Base-by-base conservation (phyloP, 1,140 invertebrate species). In the Glossosoma conforme region DNA sequence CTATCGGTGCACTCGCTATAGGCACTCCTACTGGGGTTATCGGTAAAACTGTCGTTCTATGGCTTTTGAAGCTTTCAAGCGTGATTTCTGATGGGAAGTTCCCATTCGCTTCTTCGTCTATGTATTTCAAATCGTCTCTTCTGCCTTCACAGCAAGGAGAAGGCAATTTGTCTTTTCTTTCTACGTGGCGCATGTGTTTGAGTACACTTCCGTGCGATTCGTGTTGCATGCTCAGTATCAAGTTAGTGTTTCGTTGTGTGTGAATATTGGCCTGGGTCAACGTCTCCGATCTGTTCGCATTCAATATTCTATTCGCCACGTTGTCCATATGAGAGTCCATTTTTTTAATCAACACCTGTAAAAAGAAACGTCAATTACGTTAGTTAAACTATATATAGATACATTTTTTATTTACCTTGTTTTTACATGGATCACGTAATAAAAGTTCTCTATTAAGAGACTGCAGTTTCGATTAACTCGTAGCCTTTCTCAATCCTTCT, bases 81-180 rank as follows among this genome's bases (percentile, higher is more conserved):
- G 63, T 48, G 44, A 62, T 67, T 44, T 58, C 66, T 11, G 25
- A 65, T 60, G 48, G 60, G 58, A 46, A 38, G 43, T 70, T 55
- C 50, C 75, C 64, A 35, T 74, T 62, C 0, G 69, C 72, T 50
- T 85, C 83, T 58, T 86, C 83, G 46, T 85, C 83, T 25, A 84
- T 85, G 45, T 77, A 84, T 48, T 77, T 75, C 37, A 84, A 69
- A 30, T 85, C 83, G 2, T 83, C 79, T 14, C 65, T 59, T 51
- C 71, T 70, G 35, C 14, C 40, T 42, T 58, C 56, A 24, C 10
- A 49, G 21, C 33, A 37, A 5, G 52, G 48, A 15, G 56, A 54
- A 10, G 56, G 52, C 19, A 48, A 13, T 35, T 58, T 58, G 24
- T 58, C 56, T 44, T 52, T 58, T 52, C 44, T 54, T n/a, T n/a